Evolutionary conservation across 2,797 vertebrate species (phyloP).

Genomic region (Sebastes itinus): DNA sequence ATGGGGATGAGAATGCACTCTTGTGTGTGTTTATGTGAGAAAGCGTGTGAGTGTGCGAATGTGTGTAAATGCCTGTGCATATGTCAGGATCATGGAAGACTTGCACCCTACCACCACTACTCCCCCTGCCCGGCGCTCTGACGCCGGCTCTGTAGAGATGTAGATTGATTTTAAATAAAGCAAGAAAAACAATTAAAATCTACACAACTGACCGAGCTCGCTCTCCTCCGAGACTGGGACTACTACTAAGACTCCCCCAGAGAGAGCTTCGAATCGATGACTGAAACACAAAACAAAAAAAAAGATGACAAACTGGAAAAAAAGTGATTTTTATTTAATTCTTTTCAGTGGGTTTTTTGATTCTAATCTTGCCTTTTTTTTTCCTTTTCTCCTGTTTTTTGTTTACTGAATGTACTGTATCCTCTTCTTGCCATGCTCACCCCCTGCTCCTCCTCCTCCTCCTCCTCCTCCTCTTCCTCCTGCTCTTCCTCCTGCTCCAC

Average conservation of each 20-base stretch:
- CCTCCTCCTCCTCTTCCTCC: background rate
- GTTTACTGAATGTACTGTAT: constrained; percentile 79
- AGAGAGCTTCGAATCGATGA: constrained; percentile 61
- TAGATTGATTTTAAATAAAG: constrained; percentile 75
- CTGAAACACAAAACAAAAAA: constrained; percentile 21
- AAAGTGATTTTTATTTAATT: constrained; percentile 75
- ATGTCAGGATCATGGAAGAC: constrained; percentile 62
- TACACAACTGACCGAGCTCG: constrained; percentile 45
- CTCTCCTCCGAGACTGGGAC: constrained; percentile 29
- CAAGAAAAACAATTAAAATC: constrained; percentile 66
- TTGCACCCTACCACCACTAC: constrained; percentile 63
- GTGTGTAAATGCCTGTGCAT: constrained; percentile 59
- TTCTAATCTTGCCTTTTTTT: constrained; percentile 70
- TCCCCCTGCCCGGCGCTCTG: constrained; percentile 37
- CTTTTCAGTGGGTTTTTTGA: constrained; percentile 64
- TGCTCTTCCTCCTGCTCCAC: background rate
- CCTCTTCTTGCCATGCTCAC: constrained; percentile 58
- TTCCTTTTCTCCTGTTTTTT: constrained; percentile 35
- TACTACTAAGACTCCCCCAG: constrained; percentile 39
- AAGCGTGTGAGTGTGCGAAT: background rate
- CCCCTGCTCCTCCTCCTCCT: background rate
- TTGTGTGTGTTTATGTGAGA: constrained; percentile 13
- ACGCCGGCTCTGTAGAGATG: constrained; percentile 65
- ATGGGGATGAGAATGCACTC: constrained; percentile 66
- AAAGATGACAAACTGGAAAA: constrained; percentile 59